Base-by-base conservation (phyloP, 2,888 invertebrate species). In the Eumerus sabulonum region DNA sequence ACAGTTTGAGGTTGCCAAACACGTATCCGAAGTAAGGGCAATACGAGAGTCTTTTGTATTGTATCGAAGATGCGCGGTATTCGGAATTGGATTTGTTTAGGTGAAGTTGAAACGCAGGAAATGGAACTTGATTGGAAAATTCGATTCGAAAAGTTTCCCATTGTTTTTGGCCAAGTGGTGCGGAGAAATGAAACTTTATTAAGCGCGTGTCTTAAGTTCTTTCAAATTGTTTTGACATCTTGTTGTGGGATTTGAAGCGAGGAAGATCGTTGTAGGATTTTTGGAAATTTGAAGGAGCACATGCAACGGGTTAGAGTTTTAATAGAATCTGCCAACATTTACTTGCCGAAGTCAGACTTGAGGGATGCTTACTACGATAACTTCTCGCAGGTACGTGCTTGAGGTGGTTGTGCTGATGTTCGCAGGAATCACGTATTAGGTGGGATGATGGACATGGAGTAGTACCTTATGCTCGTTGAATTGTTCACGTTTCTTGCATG, bases 91-190 rank as follows among this genome's bases (percentile, higher is more conserved):
- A 60, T 68, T 51, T 59, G 50, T 35, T 53, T 68, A 51, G 44
- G 51, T 51, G 57, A 13, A 59, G 13, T 14, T 45, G 19, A 16
- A 44, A 14, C 17, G 45, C 40, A 19, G 44, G 16, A 51, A 38
- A 51, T 53, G 60, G 27, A 59, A 38, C 45, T 53, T 38, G 45
- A 45, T 68, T 53, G 38, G n/a, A 19, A 68, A 68, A 68, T 68
- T 60, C 45, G 27, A 51, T 68, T 45, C 12, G 5, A n/a, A 53
- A 68, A 68, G 27, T 68, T 68, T 53, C 19, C 4, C 7, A 44
- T 14, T 27, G 27, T 27, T 27, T n/a, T 27, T 7, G 27, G 27
- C 3, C 27, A 27, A 27, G 27, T 27, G 27, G 27, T 27, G 27
- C 27, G 50, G 35, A 18, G 47, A 17, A n/a, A 44, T 16, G 17